Base-by-base conservation (phyloP, 1,140 invertebrate species). In the Augochlora pura region DNA sequence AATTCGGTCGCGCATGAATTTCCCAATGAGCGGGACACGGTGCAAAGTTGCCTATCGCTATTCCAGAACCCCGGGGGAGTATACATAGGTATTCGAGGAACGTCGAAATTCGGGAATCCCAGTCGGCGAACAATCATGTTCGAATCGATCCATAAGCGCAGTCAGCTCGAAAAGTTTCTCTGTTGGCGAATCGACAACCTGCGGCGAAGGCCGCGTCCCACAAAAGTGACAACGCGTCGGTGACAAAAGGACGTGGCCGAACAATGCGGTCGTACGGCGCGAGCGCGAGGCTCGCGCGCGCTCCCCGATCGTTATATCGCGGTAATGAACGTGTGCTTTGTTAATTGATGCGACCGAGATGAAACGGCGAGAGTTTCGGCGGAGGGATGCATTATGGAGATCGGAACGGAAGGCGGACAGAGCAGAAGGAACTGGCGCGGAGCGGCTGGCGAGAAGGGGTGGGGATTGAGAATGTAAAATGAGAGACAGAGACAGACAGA, bases 271-370 rank as follows among this genome's bases (percentile, higher is more conserved):
- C 65, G 65, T 69, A 10, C 54, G 54, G 52, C 42, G 38, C 25
- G 12, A 8, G 42, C 32, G 32, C 32, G 32, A 1, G 32, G 32
- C 32, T 32, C 32, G 32, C 32, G 32, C 32, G 18, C n/a, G n/a
- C n/a, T n/a, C n/a, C n/a, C 39, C 64, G 64, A 80, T 76, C 65
- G 71, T 80, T 80, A 76, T 67, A 76, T 63, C 64, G 54, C 65
- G 57, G 68, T 73, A 71, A 85, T 73, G 78, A 77, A 85, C 57
- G 64, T 83, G 67, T 73, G 80, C 39, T 78, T 82, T 77, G 77
- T 82, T 86, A 80, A 86, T 79, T 64, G 70, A 75, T 79, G 71
- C 69, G 64, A 79, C 77, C 62, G 70, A 76, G 73, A 84, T 73
- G 67, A 81, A 69, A 76, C 71, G 57, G 25, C 39, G 72, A 66